These are phyloP conservation scores for Enteromius anoplus DNA, from an alignment of 2,797 vertebrate genomes.

Conservation along the genomic window DNA sequence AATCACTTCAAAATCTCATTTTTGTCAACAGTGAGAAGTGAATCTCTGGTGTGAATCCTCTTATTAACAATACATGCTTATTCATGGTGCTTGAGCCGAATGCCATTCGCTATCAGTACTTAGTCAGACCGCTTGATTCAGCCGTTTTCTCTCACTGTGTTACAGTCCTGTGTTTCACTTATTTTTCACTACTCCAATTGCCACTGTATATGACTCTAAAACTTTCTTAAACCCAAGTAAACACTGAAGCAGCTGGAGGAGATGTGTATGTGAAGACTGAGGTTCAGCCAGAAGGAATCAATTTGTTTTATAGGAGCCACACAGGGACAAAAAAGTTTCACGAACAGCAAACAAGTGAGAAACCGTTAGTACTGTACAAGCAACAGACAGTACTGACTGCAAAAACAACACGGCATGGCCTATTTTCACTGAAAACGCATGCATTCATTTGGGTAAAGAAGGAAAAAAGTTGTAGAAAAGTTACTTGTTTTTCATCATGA, in stretches of 20 bases:
- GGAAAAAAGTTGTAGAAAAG: not conserved
- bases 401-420: not conserved
- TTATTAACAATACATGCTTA: not conserved
- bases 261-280: not conserved
- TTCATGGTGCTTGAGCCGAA: not conserved
- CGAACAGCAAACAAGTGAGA: constrained; percentile 21
- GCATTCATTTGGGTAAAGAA: not conserved
- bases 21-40: not conserved
- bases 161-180: not conserved
- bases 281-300: constrained; percentile 1
- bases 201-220: constrained; percentile 17
- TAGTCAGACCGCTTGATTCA: not conserved
- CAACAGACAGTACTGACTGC: constrained; percentile 13
- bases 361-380: constrained; percentile 1
- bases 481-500: not conserved
- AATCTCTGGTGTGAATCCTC: not conserved
- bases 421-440: not conserved
- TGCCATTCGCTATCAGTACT: not conserved
- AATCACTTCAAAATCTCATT: not conserved
- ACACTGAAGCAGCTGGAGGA: constrained; percentile 18
- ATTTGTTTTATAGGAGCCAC: constrained; percentile 11
- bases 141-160: not conserved
- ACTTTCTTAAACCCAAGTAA: constrained; percentile 36
- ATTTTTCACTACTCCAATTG: constrained; percentile 13
- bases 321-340: constrained; percentile 8